These are phyloP conservation scores for Cephus cinctus DNA, from an alignment of 1,140 invertebrate genomes.

Conservation along the genomic window DNA sequence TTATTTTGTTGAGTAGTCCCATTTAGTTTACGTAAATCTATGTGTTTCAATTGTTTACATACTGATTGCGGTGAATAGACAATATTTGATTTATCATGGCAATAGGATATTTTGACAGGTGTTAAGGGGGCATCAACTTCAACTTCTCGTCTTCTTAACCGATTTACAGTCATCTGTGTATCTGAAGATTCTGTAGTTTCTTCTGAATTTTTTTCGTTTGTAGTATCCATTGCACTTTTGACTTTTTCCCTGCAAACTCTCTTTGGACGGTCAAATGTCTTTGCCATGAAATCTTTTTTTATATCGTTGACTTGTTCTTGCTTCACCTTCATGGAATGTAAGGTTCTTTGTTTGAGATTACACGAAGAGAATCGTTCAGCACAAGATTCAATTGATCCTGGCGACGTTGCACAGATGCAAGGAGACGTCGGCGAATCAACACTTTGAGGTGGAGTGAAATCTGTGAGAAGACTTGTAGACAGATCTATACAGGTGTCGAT, in stretches of 20 bases:
- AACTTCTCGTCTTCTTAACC: too few relatives aligned
- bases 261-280: not conserved
- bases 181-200: not conserved
- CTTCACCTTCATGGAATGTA: not conserved
- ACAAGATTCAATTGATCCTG: not conserved
- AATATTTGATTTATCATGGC: not conserved
- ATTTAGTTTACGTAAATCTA: not conserved
- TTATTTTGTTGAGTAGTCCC: not conserved
- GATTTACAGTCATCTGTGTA: too few relatives aligned
- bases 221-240: not conserved
- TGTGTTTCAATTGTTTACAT: not conserved
- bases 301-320: not conserved
- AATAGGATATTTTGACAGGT: too few relatives aligned
- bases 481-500: not conserved
- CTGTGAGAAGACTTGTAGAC: not conserved
- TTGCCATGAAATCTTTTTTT: not conserved
- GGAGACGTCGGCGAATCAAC: not conserved
- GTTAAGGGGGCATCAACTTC: too few relatives aligned
- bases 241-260: not conserved
- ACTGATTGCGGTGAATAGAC: not conserved
- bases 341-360: not conserved
- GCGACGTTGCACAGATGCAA: not conserved
- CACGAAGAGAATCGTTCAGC: not conserved
- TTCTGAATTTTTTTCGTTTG: not conserved
- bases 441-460: slow-evolving; percentile 2